These are phyloP conservation scores for Pterocles gutturalis DNA, from an alignment of 2,113 vertebrate genomes.

Conservation along the genomic window DNA sequence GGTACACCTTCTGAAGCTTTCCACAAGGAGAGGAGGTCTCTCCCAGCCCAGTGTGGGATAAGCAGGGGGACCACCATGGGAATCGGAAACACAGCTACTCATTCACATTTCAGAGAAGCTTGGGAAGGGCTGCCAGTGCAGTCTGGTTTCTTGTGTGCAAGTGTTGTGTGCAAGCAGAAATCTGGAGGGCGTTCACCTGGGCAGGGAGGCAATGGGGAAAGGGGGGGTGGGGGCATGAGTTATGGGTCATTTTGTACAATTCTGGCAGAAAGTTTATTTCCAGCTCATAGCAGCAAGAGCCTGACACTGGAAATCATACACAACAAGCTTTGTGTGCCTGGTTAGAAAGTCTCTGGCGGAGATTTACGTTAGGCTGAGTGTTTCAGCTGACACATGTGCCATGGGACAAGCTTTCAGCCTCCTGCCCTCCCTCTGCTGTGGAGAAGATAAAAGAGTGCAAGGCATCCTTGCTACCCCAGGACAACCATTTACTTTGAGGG, in stretches of 20 bases:
- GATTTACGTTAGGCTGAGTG: not conserved
- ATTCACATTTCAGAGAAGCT: not conserved
- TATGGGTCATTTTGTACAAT: rapidly evolving
- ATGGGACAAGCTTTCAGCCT: not conserved
- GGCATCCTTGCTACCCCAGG: not conserved
- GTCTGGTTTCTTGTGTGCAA: too few relatives aligned
- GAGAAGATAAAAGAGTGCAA: not conserved
- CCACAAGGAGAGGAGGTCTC: not conserved
- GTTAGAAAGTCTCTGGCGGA: not conserved
- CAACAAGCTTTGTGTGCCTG: not conserved
- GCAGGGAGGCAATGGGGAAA: not conserved
- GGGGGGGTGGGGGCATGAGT: not conserved
- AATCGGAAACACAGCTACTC: not conserved
- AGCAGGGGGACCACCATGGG: not conserved
- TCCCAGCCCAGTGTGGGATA: not conserved
- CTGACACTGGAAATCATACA: rapidly evolving
- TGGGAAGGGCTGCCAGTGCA: not conserved
- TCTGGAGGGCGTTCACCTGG: not conserved
- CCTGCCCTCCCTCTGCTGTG: rapidly evolving
- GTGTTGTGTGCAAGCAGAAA: not conserved
- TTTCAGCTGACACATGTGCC: not conserved
- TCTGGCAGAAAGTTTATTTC: not conserved
- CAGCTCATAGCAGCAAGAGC: not conserved
- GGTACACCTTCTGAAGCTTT: not conserved
- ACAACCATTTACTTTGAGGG: not conserved